Percentiles rank a stretch among this genome's conserved stretches.
Conservation (phyloP, 2,797 vertebrate genomes). For the Champsocephalus gunnari region DNA sequence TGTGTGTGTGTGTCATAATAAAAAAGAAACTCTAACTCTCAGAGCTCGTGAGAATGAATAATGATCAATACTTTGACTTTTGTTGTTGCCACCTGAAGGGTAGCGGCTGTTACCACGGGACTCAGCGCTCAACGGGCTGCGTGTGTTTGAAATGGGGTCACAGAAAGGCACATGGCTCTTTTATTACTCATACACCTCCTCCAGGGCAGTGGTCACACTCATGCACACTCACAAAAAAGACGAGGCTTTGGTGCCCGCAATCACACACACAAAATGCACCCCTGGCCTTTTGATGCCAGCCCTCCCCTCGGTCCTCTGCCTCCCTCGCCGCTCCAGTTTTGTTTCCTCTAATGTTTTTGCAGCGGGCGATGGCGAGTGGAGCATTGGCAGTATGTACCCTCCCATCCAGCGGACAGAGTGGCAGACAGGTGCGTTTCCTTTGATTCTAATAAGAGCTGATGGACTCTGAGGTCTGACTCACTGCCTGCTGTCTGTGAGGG, state of each 20-base stretch:
- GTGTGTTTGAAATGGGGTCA: constrained; percentile 51
- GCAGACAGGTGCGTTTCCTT: constrained; percentile 4
- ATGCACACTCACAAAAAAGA: constrained; percentile 8
- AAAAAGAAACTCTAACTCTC: constrained; percentile 23
- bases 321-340: neutral
- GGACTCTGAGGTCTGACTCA: constrained; percentile 47
- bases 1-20: neutral
- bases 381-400: constrained; percentile 10
- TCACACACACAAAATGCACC: constrained; percentile 12
- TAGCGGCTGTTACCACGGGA: constrained; percentile 30
- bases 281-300: neutral
- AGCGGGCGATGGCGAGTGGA: neutral
- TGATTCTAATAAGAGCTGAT: constrained; percentile 52
- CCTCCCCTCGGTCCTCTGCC: neutral
- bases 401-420: constrained; percentile 19
- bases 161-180: constrained; percentile 8
- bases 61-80: constrained; percentile 68
- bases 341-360: constrained; percentile 22
- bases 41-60: constrained; percentile 35
- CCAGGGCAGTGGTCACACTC: too few species aligned
- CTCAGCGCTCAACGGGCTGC: constrained; percentile 6
- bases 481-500: constrained; percentile 11
- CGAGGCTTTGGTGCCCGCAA: neutral
- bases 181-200: constrained; percentile 9
- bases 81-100: constrained; percentile 51